Evolutionary conservation across 2,888 invertebrate species (phyloP).

Genomic region (Conops quadrifasciatus): DNA sequence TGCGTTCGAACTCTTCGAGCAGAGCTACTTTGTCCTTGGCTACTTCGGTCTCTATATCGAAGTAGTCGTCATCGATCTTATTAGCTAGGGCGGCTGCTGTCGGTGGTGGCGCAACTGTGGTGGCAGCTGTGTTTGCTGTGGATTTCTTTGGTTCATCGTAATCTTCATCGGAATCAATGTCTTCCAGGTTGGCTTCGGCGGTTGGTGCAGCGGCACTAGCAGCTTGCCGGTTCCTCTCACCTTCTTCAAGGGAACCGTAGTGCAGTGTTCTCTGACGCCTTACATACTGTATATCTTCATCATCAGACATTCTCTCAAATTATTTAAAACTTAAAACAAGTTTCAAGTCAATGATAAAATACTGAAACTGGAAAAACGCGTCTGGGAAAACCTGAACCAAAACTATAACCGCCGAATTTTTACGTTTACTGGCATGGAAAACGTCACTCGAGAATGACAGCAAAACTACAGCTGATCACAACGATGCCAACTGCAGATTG

Average conservation of each 20-base stretch:
- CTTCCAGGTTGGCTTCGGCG: slow-evolving; percentile 61
- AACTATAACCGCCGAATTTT: no score
- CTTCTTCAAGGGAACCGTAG: slow-evolving; percentile 90
- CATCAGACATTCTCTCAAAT: slow-evolving; percentile 77
- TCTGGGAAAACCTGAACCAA: no score
- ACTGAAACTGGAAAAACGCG: no score
- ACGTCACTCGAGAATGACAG: no score
- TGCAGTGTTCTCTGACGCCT: slow-evolving; percentile 82
- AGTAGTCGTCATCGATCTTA: slow-evolving; percentile 65
- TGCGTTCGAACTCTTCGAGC: slow-evolving; percentile 94
- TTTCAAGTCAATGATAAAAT: neutral
- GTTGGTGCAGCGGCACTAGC: slow-evolving; percentile 39
- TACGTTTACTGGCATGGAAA: no score
- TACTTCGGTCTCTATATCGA: slow-evolving; percentile 63
- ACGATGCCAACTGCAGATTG: no score
- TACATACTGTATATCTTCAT: slow-evolving; percentile 74
- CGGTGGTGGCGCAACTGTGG: slow-evolving; percentile 46
- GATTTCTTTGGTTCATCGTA: slow-evolving; percentile 68
- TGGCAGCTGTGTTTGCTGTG: slow-evolving; percentile 19
- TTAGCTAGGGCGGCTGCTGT: slow-evolving; percentile 55
- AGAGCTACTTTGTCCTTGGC: slow-evolving; percentile 89
- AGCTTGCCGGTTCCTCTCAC: slow-evolving; percentile 75
- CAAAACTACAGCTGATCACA: no score
- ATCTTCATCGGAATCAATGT: slow-evolving; percentile 71
- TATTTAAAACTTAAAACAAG: slow-evolving; percentile 6